Evolutionary conservation across 2,888 invertebrate genomes (phyloP), one percentile per base, ranked within the genome.

Genomic region (Buathra laborator): DNA sequence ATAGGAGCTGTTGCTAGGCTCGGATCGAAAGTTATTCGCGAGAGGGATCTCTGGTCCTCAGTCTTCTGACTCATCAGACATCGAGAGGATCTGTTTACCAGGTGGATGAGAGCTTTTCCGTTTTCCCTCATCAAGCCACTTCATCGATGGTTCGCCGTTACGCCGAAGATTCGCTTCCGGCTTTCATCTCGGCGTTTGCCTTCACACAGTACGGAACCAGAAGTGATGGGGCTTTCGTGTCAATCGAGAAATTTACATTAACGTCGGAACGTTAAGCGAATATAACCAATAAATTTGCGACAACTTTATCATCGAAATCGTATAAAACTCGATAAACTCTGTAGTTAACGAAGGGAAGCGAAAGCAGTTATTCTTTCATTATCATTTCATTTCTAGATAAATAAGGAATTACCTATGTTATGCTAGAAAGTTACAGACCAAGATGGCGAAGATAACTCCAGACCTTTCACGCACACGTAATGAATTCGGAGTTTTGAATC

Each of bases 71-170:
- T 19, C 43, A 24, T 56, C 56, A 56, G 19, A 37, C 37, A 66
- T 64, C 51, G 48, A 43, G 48, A 43, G 29, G 48, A 66, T 64
- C 53, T 66, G 66, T 51, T 66, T 76, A 66, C 75, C 66, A 51
- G 37, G 7, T 29, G 3, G 66, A 64, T 51, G 37, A 43, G 53
- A 37, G 37, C 37, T 53, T 53, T 12, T 37, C 37, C 37, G 14
- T 16, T 43, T 56, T 19, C 10, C 56, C 24, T 10, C 5, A 24
- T 2, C 56, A 43, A 16, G 53, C 53, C 19, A 32, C 32, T 32
- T 43, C 53, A 53, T 71, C 71, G 71, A 71, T 56, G 19, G 56
- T 71, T 71, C 56, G 53, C 43, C 43, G 9, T 67, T 71, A 16
- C 16, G 16, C 37, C 16, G 6, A 16, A 51, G 16, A n/a, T 10